phyloP scores from a whole-genome alignment of 2,797 vertebrate genomes.

The Acanthurus lineatus region DNA sequence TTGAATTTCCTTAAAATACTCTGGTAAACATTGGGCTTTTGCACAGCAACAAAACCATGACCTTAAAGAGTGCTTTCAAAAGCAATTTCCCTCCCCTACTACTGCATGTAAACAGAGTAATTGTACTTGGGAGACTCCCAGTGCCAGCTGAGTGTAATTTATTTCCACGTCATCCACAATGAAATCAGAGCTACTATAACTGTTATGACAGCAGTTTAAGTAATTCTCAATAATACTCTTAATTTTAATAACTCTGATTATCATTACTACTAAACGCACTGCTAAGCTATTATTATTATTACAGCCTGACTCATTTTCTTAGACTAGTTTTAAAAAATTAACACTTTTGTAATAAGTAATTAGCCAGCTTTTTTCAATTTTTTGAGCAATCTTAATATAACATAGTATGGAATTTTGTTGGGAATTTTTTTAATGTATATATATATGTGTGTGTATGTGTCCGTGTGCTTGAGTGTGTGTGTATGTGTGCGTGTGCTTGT shows the following conservation, averaged over 20 bases:
- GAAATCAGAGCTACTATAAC: constrained; percentile 41
- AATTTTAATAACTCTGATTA: too few relatives aligned
- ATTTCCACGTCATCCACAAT: constrained; percentile 65
- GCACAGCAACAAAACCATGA: constrained; percentile 88
- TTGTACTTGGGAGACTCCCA: constrained; percentile 84
- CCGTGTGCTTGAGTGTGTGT: too few relatives aligned
- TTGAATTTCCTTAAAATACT: constrained; percentile 89
- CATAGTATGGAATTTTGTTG: too few relatives aligned
- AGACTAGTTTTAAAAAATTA: neutral
- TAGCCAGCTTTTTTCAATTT: neutral
- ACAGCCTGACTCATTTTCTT: neutral
- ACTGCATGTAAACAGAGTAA: constrained; percentile 88
- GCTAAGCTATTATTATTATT: neutral
- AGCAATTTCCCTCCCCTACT: constrained; percentile 86
- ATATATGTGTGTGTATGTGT: too few relatives aligned
- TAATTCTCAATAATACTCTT: neutral
- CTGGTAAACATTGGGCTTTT: constrained; percentile 91
- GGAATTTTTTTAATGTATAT: too few relatives aligned
- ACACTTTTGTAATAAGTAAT: neutral
- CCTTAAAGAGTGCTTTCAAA: constrained; percentile 86
- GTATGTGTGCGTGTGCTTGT: too few relatives aligned
- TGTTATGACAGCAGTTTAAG: constrained; percentile 30
- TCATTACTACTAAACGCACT: neutral
- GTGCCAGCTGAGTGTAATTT: constrained; percentile 77
- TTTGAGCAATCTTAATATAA: too few relatives aligned